These are phyloP conservation scores for Machimus atricapillus DNA, from an alignment of 2,888 invertebrate genomes.

Conservation along the genomic window DNA sequence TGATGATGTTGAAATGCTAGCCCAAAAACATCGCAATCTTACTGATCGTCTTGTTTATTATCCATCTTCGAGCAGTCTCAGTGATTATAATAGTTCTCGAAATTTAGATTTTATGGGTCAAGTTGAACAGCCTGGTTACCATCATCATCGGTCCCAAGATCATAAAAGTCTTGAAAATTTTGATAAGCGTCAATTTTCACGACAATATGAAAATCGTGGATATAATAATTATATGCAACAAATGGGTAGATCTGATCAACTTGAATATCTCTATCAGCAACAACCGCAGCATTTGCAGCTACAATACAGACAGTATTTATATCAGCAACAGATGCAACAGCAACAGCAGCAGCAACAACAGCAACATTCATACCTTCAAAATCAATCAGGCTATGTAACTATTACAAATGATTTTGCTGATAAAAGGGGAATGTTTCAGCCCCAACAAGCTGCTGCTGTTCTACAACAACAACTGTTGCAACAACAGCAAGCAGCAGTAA, in stretches of 20 bases:
- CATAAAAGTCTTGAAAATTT: constrained; percentile 6
- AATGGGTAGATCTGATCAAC: constrained; percentile 43
- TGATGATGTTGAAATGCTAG: constrained; percentile 49
- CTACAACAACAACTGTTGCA: constrained; percentile 43
- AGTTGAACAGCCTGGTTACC: constrained; percentile 24
- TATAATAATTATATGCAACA: not conserved
- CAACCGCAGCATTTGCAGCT: constrained; percentile 37
- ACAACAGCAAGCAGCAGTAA: not conserved
- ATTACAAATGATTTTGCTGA: constrained; percentile 53
- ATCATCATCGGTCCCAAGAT: constrained; percentile 8
- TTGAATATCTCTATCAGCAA: constrained; percentile 41
- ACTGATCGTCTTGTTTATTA: constrained; percentile 85
- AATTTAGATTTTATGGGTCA: constrained; percentile 56
- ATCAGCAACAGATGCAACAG: constrained; percentile 45
- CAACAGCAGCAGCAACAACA: constrained; percentile 46
- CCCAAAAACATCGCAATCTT: constrained; percentile 60
- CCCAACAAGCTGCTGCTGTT: constrained; percentile 32
- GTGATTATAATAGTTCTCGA: constrained; percentile 58
- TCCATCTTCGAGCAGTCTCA: constrained; percentile 67
- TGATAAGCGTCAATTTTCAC: not conserved
- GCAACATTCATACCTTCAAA: constrained; percentile 48
- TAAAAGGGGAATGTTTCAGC: constrained; percentile 52
- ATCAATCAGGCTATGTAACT: constrained; percentile 49
- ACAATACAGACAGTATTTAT: not conserved
- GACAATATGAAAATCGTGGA: not conserved